Base-by-base conservation (phyloP, 2,113 vertebrate genomes). In the Charadrius vociferus region DNA sequence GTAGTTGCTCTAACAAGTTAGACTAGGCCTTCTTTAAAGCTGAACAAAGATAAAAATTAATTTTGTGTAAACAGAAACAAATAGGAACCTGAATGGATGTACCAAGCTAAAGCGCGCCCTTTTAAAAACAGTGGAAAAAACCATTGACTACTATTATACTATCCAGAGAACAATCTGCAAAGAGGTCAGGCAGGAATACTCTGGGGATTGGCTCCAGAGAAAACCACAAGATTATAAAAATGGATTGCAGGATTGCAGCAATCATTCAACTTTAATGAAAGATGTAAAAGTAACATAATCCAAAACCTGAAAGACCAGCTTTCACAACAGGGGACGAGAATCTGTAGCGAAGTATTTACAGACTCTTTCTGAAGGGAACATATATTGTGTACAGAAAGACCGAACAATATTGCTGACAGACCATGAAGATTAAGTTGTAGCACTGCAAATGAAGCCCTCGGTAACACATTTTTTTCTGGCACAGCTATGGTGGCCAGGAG, bases 141-240 rank as follows among this genome's bases (percentile, higher is more conserved):
- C 0, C 5, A 18, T 4, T 52, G 15, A 36, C 75, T 61, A 3
- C 10, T 78, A 3, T 78, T 34, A 39, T 5, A 18, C 24, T 45
- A 36, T 22, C 29, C 34, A 72, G 43, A 27, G 21, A 84, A 52
- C 32, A 59, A 68, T 39, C 7, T 50, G 22, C 13, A 63, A 58
- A 83, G 24, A 67, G 45, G 5, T 43, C 36, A 62, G 58, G n/a
- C 24, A 81, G 45, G 17, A 47, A 78, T 55, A 90, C 16, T 12
- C 36, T 43, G 32, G 29, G 22, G 9, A 34, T 37, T 55, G 78
- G n/a, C 45, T 71, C 52, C n/a, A 58, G 36, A 37, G 47, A 83
- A 79, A 79, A 58, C 18, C 29, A 56, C 7, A 37, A 37, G 34
- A 36, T 74, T n/a, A 50, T 34, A 56, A 77, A 72, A 59, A 43